Percentiles rank a stretch among this genome's conserved stretches.
phyloP scores from a whole-genome alignment of 1,140 invertebrate genomes.

The Drosophila ambigua region DNA sequence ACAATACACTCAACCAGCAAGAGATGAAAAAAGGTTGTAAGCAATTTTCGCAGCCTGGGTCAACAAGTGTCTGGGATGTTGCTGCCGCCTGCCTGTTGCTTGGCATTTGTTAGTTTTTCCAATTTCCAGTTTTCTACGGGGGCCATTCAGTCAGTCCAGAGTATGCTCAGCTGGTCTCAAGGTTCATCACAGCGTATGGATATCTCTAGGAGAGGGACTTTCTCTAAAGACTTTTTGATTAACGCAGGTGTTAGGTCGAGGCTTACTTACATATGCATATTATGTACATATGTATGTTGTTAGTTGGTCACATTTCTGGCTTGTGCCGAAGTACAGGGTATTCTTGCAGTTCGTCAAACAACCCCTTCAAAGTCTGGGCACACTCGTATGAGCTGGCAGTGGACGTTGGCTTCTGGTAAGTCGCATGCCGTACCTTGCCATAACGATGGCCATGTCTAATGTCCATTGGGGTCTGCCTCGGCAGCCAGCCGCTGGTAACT shows the following conservation, averaged over 20 bases:
- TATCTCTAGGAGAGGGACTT: neutral
- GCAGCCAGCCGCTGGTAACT: neutral
- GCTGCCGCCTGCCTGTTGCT: constrained; percentile 2
- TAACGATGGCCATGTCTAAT: constrained; percentile 62
- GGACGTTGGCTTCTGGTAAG: constrained; percentile 8
- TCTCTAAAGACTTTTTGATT: constrained; percentile 9
- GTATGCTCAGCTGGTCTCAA: neutral
- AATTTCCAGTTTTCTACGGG: constrained; percentile 20
- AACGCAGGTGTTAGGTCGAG: neutral
- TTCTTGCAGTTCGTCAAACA: too few species aligned
- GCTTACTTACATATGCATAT: too few species aligned
- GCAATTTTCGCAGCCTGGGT: constrained; percentile 46
- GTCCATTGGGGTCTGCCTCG: constrained; percentile 41
- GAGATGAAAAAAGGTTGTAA: constrained; percentile 42
- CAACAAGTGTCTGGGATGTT: constrained; percentile 32
- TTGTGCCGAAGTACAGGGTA: too few species aligned
- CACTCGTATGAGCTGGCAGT: too few species aligned
- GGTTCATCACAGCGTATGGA: too few species aligned
- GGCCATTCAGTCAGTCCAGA: neutral
- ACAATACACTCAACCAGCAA: neutral
- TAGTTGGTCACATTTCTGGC: too few species aligned
- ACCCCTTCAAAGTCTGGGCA: too few species aligned
- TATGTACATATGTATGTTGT: too few species aligned
- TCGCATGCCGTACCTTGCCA: constrained; percentile 12
- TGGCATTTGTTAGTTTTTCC: constrained; percentile 50